Evolutionary conservation across 2,888 invertebrate species (phyloP), one percentile per base, ranked within the genome.

Genomic region (Physocephala rufipes): DNA sequence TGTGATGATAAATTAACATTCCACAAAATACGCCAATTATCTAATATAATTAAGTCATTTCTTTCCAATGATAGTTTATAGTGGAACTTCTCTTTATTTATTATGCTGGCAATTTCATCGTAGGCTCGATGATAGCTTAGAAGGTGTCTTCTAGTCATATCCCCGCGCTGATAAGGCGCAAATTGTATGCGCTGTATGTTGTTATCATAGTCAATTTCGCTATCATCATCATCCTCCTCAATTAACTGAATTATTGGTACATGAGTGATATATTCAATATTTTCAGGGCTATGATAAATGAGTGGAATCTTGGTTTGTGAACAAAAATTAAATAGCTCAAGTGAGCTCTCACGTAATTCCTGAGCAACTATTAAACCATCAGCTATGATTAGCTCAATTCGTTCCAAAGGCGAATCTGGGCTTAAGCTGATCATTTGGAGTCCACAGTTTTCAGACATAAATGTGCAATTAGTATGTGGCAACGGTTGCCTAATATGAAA

Each of bases 1-100:
- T 30, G 30, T 13, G 49, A 12, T 12, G 49, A 49, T 0, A 19
- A n/a, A 36, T 49, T 24, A 15, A 74, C 12, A 70, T 72, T 49
- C 93, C 93, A 12, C 88, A 87, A 82, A 90, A 93, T 87, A 73
- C 93, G 87, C 88, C 91, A 93, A 85, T 93, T 94, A 81, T 94
- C 92, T 77, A 93, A 87, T 71, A 91, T 89, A 76, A 93, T 82
- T 2, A 93, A 89, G 2, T 88, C 88, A 28, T 93, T 93, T 75
- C 92, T 91, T 65, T 81, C 80, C 9, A 91, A 82, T 82, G 89
- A 88, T 61, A 91, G 85, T 78, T 84, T 83, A 88, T 89, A 89
- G 76, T 89, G 88, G 74, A 87, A 87, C 1, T 80, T 79, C 0
- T 85, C 79, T 13, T 87, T 80, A 62, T 87, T 84, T 65, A 90